Evolutionary conservation across 2,888 invertebrate genomes (phyloP), one percentile per base, ranked within the genome.

Genomic region (Watsonalla binaria): DNA sequence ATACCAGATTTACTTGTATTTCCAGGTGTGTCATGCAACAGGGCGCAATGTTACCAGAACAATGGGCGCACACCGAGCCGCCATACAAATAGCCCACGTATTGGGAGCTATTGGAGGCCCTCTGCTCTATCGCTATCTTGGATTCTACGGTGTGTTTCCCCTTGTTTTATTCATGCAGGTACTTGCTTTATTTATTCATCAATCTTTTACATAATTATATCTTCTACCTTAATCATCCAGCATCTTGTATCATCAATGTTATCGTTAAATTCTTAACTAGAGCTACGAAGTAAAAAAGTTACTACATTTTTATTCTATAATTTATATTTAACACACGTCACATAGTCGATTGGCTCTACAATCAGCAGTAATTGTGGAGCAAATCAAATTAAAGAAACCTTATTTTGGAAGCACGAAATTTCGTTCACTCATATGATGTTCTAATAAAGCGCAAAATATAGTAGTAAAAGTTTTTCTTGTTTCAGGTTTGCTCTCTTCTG

Each of bases 71-170:
- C 91, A 91, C 63, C 82, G 91, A 5, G 91, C 90, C 9, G 84
- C 89, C 48, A 85, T 90, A 34, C 91, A 91, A 57, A 82, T 90
- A 54, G 86, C 89, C 2, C 88, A 89, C 61, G 87, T 91, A 42
- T 58, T 86, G 14, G 96, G 96, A 0, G 92, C 95, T 51, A 93
- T 95, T 0, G 75, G 94, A n/a, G 95, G 95, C 13, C 96, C 96
- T 0, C 90, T 95, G n/a, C 84, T 96, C 13, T 93, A 94, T 70
- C 92, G 93, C 51, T 85, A 92, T 70, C 90, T 94, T 45, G 94
- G 94, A 57, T 95, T 94, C 85, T 94, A 94, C 83, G 94, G 95
- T 70, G 94, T 95, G 68, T 95, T 94, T 78, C 92, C 93, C 46
- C 92, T 94, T 80, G 85, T 84, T 71, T 86, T 90, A 78, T 77